These are phyloP conservation scores for Geotrupes spiniger DNA, from an alignment of 2,888 invertebrate genomes.

Conservation along the genomic window DNA sequence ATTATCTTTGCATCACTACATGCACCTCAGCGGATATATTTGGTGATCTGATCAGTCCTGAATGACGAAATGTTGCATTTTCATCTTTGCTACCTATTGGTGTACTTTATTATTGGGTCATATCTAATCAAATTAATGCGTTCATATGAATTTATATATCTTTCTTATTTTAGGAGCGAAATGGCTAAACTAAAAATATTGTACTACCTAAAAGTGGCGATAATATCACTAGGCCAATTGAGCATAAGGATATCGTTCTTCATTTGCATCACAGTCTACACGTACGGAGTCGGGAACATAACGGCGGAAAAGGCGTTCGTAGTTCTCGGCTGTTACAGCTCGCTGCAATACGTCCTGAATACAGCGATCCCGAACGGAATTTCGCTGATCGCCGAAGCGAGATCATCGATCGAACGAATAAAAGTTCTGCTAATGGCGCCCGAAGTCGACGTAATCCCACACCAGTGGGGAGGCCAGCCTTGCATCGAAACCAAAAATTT, in stretches of 20 bases:
- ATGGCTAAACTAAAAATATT: slow-evolving; percentile 53
- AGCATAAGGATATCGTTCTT: slow-evolving; percentile 41
- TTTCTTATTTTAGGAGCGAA: slow-evolving; percentile 56
- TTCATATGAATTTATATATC: too few relatives aligned
- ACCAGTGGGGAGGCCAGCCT: too few relatives aligned
- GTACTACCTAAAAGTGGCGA: slow-evolving; percentile 36
- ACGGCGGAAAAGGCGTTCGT: slow-evolving; percentile 84
- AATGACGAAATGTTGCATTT: too few relatives aligned
- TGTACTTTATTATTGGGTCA: too few relatives aligned
- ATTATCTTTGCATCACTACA: too few relatives aligned
- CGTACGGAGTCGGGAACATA: slow-evolving; percentile 63
- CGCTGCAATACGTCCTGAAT: slow-evolving; percentile 80
- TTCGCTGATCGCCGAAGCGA: slow-evolving; percentile 73
- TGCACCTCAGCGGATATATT: too few relatives aligned
- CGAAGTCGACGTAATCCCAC: slow-evolving; percentile 14
- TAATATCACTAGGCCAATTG: slow-evolving; percentile 36
- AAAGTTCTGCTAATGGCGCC: slow-evolving; percentile 13
- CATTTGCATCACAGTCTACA: slow-evolving; percentile 32
- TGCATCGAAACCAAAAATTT: slow-evolving; percentile 4
- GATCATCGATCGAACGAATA: slow-evolving; percentile 69
- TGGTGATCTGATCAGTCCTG: too few relatives aligned
- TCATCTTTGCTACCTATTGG: too few relatives aligned
- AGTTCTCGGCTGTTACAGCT: slow-evolving; percentile 85
- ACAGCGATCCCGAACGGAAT: slow-evolving; percentile 85
- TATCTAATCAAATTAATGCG: too few relatives aligned